phyloP scores from a whole-genome alignment of 1,140 invertebrate species.

The Phymorhynchus buccinoides region DNA sequence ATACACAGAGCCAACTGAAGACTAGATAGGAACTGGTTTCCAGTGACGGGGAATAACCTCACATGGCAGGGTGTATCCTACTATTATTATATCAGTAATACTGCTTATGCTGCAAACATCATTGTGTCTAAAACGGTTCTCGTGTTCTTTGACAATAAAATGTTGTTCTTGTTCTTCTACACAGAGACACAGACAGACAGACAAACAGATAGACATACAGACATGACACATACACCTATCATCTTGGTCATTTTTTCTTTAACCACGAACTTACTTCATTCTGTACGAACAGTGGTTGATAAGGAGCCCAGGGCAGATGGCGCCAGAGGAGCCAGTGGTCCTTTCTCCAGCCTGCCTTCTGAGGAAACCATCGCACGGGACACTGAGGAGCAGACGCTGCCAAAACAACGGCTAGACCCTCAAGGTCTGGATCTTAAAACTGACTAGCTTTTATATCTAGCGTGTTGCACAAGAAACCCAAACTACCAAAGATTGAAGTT shows the following conservation, averaged over 20 bases:
- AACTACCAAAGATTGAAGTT: no score
- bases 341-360: neutral
- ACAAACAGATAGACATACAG: neutral
- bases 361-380: neutral
- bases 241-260: neutral
- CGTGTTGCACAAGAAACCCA: no score
- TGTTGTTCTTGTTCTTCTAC: no score
- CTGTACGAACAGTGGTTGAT: neutral
- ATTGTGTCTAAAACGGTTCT: no score
- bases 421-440: neutral
- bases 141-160: no score
- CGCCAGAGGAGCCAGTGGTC: neutral
- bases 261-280: neutral
- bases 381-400: neutral
- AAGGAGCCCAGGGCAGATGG: neutral
- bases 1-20: no score
- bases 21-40: no score
- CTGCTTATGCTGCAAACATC: no score
- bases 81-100: no score
- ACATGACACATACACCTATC: neutral
- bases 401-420: neutral
- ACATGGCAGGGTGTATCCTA: no score
- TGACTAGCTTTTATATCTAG: no score
- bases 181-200: slow-evolving; percentile 6
- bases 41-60: no score